Conservation (phyloP, 2,797 vertebrate species). For the Sparus aurata region DNA sequence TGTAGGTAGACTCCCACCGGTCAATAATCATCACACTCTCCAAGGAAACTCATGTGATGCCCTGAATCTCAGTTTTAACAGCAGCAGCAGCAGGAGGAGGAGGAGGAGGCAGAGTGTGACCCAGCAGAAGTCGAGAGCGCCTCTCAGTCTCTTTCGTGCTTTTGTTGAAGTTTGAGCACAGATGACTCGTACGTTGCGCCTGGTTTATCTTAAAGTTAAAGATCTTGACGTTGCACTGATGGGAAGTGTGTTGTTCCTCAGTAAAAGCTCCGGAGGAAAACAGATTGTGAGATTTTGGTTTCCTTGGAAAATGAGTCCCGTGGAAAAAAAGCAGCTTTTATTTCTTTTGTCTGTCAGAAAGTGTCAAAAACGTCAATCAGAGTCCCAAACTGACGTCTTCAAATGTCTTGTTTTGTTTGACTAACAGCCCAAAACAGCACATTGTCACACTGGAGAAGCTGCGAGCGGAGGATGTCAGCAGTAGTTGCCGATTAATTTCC, state of each 20-base stretch:
- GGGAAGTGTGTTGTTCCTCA: not conserved
- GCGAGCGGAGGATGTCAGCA: not conserved
- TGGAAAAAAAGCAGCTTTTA: not conserved
- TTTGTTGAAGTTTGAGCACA: not conserved
- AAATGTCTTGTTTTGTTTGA: not conserved
- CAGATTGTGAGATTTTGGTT: not conserved
- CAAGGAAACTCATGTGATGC: not conserved
- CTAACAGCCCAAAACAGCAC: not conserved
- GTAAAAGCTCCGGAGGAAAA: not conserved
- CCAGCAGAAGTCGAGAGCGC: not conserved
- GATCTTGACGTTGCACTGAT: not conserved
- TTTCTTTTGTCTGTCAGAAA: not conserved
- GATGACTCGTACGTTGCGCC: not conserved
- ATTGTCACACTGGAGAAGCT: not conserved
- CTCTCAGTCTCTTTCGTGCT: not conserved
- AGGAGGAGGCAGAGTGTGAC: not conserved
- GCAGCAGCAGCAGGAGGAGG: not conserved
- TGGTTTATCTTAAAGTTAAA: not conserved
- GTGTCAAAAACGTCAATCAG: not conserved
- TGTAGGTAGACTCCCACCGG: constrained; percentile 17
- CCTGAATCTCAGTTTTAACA: not conserved
- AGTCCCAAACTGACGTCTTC: fast-evolving
- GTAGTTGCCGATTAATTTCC: not conserved
- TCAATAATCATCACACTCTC: not conserved
- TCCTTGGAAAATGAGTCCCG: not conserved